Conservation (phyloP, 2,797 vertebrate species). For the Mus minutoides region DNA sequence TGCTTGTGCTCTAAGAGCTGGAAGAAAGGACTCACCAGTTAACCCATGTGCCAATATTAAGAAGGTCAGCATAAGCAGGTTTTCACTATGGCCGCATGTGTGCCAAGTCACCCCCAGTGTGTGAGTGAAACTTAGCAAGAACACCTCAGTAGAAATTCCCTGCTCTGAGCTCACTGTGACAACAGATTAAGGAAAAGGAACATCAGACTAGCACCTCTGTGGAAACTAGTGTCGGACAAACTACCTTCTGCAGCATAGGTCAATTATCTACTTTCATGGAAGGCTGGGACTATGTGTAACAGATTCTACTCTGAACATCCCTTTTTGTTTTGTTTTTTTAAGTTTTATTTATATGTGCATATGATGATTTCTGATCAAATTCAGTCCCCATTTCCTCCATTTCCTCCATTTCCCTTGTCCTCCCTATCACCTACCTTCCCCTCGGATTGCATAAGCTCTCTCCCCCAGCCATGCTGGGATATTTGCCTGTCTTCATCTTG, state of each 20-base stretch:
- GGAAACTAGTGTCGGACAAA: neutral
- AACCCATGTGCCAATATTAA: constrained; percentile 63
- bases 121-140: neutral
- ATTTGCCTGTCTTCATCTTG: neutral
- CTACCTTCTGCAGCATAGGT: neutral
- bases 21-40: constrained; percentile 63
- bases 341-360: neutral
- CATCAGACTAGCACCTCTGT: neutral
- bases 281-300: neutral
- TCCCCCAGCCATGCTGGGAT: neutral
- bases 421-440: neutral
- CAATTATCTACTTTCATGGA: neutral
- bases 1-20: constrained; percentile 41
- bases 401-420: no score
- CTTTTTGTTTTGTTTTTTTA: neutral
- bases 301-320: neutral
- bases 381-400: neutral
- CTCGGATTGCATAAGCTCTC: neutral
- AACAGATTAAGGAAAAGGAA: neutral
- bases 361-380: neutral
- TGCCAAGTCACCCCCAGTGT: neutral
- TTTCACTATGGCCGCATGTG: constrained; percentile 5
- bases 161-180: neutral
- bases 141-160: neutral
- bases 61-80: constrained; percentile 76